Percentiles rank a stretch among this genome's conserved stretches.
Conservation (phyloP, 2,888 invertebrate genomes). For the Drosophila setosimentum region DNA sequence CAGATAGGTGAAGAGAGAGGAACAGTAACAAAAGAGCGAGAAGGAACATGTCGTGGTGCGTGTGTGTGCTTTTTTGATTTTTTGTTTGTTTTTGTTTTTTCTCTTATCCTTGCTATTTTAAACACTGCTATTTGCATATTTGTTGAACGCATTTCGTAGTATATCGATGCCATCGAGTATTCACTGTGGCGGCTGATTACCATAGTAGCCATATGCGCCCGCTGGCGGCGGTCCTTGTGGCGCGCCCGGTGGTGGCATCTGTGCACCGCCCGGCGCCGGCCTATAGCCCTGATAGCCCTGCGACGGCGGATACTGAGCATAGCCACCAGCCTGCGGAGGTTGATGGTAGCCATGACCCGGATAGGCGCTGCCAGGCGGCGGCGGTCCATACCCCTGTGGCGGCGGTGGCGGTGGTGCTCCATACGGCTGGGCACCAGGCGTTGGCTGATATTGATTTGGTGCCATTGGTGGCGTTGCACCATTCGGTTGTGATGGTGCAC, state of each 20-base stretch:
- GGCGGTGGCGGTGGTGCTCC: conserved; percentile 83
- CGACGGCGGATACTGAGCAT: conserved; percentile 88
- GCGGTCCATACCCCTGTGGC: conserved; percentile 83
- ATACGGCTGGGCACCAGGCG: conserved; percentile 83
- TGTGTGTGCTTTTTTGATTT: conserved; percentile 9
- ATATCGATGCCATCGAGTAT: background rate
- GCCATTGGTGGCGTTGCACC: conserved; percentile 84
- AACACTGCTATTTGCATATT: background rate
- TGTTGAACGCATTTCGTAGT: conserved; percentile 4
- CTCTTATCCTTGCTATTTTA: background rate
- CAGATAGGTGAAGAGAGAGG: background rate
- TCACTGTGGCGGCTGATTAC: conserved; percentile 90
- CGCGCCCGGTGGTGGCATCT: conserved; percentile 86
- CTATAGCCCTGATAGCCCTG: conserved; percentile 89
- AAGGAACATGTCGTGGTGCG: conserved; percentile 2
- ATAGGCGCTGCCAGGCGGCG: conserved; percentile 85
- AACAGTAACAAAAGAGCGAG: background rate
- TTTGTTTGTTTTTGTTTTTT: background rate
- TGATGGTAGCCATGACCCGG: conserved; percentile 87
- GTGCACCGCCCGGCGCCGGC: conserved; percentile 86
- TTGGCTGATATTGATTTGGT: conserved; percentile 84
- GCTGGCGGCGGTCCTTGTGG: conserved; percentile 87
- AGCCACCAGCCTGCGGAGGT: conserved; percentile 86
- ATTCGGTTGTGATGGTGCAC: conserved; percentile 75
- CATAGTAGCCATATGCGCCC: conserved; percentile 92